A percentile compares a stretch with the other conserved stretches of the same genome.
These are phyloP conservation scores for Dynastes tityus DNA, from an alignment of 2,888 invertebrate genomes.

Conservation along the genomic window DNA sequence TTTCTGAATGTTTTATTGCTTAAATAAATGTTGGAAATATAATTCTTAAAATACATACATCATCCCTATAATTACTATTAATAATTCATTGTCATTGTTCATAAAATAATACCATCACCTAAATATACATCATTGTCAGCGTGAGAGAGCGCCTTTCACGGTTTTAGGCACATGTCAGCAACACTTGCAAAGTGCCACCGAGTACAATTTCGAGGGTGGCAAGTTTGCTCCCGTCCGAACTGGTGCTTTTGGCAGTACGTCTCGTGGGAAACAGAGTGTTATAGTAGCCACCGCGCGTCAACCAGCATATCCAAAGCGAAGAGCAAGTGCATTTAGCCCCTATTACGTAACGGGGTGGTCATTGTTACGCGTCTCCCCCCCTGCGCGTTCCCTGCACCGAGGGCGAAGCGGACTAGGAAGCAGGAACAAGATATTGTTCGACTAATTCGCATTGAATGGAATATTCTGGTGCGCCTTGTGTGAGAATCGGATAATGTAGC, in stretches of 20 bases:
- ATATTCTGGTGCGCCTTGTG: constrained; percentile 14
- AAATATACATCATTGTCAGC: too few species aligned
- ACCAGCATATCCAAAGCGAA: too few species aligned
- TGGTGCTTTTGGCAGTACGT: background rate
- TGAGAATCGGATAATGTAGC: constrained; percentile 45
- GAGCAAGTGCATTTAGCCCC: constrained; percentile 25
- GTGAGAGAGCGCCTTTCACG: background rate
- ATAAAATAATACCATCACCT: too few species aligned
- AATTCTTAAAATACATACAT: too few species aligned
- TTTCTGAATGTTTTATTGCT: too few species aligned
- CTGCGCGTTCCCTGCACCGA: background rate
- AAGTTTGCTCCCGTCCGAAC: background rate
- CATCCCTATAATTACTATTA: too few species aligned
- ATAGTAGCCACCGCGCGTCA: too few species aligned
- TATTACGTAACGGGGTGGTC: constrained; percentile 34
- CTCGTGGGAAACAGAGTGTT: background rate
- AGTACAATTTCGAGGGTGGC: background rate
- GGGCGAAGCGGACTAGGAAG: constrained; percentile 8
- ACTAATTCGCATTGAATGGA: constrained; percentile 21
- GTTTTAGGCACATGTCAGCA: constrained; percentile 21
- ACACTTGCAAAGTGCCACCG: constrained; percentile 20
- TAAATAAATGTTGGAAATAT: too few species aligned
- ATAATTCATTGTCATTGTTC: too few species aligned
- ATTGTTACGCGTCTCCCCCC: background rate
- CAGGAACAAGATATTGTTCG: constrained; percentile 15